A percentile compares a stretch with the other conserved stretches of the same genome.
Conservation (phyloP, 2,888 invertebrate genomes). For the Anthoptus insignis region DNA sequence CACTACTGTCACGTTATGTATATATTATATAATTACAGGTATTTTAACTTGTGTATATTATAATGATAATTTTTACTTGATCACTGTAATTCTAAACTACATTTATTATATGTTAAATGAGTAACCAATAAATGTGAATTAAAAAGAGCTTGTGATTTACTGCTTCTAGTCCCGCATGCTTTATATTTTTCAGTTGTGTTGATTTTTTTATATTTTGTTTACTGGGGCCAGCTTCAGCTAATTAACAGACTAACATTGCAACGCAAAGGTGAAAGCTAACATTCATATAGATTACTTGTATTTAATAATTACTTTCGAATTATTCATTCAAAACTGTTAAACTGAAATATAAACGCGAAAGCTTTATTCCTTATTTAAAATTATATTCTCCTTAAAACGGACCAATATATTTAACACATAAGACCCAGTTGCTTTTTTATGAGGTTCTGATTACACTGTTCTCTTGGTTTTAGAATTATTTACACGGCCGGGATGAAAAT, state of each 20-base stretch:
- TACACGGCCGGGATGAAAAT: no score
- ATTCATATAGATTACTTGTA: neutral
- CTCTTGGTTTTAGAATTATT: no score
- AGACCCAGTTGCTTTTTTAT: no score
- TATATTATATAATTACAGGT: conserved; percentile 36
- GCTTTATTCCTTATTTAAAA: no score
- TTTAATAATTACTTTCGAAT: neutral
- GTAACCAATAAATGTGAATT: conserved; percentile 82
- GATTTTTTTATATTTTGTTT: conserved; percentile 54
- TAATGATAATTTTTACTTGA: conserved; percentile 60
- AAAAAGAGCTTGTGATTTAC: conserved; percentile 82
- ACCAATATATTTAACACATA: neutral
- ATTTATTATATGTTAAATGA: conserved; percentile 65
- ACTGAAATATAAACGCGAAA: neutral
- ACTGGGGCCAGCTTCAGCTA: conserved; percentile 69
- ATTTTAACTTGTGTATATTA: conserved; percentile 49
- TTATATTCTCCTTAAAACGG: no score
- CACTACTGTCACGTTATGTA: conserved; percentile 28
- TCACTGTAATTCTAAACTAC: conserved; percentile 69
- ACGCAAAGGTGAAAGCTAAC: conserved; percentile 27
- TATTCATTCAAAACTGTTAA: neutral
- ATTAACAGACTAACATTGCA: conserved; percentile 39
- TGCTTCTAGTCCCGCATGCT: conserved; percentile 85
- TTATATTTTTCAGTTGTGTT: conserved; percentile 61
- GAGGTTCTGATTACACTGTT: no score